A percentile compares a stretch with the other conserved stretches of the same genome.
Conservation (phyloP, 2,797 vertebrate genomes). For the Morelia viridis region DNA sequence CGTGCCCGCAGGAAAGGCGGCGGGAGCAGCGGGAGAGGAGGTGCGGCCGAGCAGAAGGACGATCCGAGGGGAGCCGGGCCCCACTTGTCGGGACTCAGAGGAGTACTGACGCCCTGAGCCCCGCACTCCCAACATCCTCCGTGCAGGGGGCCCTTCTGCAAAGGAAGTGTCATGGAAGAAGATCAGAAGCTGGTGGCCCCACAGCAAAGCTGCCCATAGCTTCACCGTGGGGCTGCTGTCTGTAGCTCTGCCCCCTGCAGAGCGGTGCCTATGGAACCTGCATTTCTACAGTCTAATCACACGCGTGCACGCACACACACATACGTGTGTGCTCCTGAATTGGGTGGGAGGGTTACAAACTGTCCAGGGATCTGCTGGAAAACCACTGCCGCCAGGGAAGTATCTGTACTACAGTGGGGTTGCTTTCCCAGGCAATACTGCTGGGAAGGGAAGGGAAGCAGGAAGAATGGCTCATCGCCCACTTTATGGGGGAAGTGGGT, state of each 20-base stretch:
- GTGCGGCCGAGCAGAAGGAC: neutral
- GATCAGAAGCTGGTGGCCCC: neutral
- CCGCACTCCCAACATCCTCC: neutral
- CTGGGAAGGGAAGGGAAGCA: neutral
- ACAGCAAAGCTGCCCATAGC: neutral
- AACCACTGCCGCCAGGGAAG: neutral
- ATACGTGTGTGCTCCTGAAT: no score
- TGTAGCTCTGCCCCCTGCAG: neutral
- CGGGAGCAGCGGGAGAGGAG: neutral
- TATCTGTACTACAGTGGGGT: neutral
- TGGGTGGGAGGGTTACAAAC: neutral
- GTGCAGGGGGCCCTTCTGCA: neutral
- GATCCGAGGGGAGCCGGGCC: rapidly evolving
- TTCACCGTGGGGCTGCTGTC: neutral
- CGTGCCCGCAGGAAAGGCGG: neutral
- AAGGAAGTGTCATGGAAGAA: neutral
- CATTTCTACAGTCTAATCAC: neutral
- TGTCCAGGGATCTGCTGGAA: neutral
- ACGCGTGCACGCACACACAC: rapidly evolving
- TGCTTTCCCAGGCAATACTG: neutral
- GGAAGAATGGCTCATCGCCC: neutral
- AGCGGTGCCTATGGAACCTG: neutral
- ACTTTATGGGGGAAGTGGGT: neutral
- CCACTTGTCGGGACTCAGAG: neutral
- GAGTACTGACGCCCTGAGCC: no score